A percentile compares a stretch with the other conserved stretches of the same genome.
phyloP scores from a whole-genome alignment of 2,113 vertebrate species.

The Aegotheles bennettii region DNA sequence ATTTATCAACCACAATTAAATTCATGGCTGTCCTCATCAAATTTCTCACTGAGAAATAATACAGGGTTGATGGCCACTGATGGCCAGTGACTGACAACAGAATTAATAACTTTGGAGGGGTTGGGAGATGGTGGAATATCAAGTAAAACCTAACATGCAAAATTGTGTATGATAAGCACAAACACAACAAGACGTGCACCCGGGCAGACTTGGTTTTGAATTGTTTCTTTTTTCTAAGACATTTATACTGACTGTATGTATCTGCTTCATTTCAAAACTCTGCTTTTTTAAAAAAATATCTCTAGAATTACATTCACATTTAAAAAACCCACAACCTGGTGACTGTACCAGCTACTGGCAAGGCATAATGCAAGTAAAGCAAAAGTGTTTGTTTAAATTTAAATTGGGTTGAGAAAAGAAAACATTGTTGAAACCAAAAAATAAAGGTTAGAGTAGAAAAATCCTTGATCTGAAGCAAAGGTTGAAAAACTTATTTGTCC shows the following conservation, averaged over 20 bases:
- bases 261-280: neutral
- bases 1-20: neutral
- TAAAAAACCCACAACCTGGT: neutral
- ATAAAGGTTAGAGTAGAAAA: neutral
- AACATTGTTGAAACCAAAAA: neutral
- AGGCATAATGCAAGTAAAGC: neutral
- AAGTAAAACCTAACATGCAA: neutral
- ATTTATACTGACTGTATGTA: neutral
- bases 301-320: neutral
- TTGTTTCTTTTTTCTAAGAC: neutral
- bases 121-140: neutral
- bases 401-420: neutral
- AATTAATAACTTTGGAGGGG: neutral
- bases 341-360: neutral
- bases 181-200: rapidly evolving
- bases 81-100: neutral
- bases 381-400: neutral
- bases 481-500: neutral
- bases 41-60: neutral
- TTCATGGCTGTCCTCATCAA: neutral
- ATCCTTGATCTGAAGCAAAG: neutral
- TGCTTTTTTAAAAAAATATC: neutral
- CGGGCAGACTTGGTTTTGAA: neutral
- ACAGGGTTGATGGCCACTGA: neutral
- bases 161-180: neutral